Base-by-base conservation (phyloP, 2,888 invertebrate genomes). In the Napeogenes sylphis region DNA sequence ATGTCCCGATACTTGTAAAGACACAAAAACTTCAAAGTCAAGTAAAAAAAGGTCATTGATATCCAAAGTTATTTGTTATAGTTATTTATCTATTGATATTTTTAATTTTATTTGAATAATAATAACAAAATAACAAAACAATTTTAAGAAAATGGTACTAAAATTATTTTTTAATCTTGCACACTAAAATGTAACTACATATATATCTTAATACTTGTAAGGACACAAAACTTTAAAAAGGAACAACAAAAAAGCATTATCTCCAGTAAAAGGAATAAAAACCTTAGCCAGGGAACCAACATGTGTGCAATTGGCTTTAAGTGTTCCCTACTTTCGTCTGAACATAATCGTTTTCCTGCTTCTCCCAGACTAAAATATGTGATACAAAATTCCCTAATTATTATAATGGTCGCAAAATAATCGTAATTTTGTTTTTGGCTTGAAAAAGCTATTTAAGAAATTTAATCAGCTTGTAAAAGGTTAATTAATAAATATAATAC, bases 241-340 rank as follows among this genome's bases (percentile, higher is more conserved):
- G 71, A 75, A 83, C 83, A 84, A 67, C 75, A 79, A 77, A 84
- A 83, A 76, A 77, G 77, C 82, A 84, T 83, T 84, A 84, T 82
- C 81, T 77, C 70, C 68, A 74, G 73, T 76, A 74, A 78, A 82
- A 80, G 72, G 72, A 69, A 59, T 73, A 75, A 74, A 78, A 78
- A 68, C 70, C 70, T 68, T 72, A 55, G 73, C 74, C 71, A 70
- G 75, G 82, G 82, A 84, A 80, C 76, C 73, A 75, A 75, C 85
- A 87, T 80, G 78, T 85, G 83, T 81, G 79, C 82, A 81, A 87
- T 85, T 82, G 84, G 79, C 80, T 78, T 78, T 78, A 78, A 84
- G 78, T 79, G 78, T 79, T 21, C 75, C 74, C 75, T 71, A 72
- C 73, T 71, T 73, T 71, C 75, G 21, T 21, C 21, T 76, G 75